Evolutionary conservation across 2,113 vertebrate species (phyloP), one percentile per base, ranked within the genome.

Genomic region (Cacatua alba): DNA sequence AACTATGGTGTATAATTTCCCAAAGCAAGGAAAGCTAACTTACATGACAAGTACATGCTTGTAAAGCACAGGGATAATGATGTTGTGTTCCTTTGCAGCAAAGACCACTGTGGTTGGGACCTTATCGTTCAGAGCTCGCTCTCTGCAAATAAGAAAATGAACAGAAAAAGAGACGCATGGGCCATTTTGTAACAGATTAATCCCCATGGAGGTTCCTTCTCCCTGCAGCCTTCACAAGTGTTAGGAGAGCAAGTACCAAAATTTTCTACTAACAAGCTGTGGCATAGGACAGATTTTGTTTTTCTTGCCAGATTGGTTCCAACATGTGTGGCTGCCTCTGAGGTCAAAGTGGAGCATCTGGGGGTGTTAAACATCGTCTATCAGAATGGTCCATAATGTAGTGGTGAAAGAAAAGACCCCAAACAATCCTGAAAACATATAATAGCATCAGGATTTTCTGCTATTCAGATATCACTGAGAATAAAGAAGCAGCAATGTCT

Each of bases 91-190:
- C 31, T 55, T 13, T 37, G 35, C 63, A 83, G 62, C 39, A 52
- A 62, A 55, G 64, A 39, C 19, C 19, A 12, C 8, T 12, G 6
- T 5, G 21, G 39, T 1, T 44, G n/a, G n/a, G 51, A 25, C 33
- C n/a, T 35, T 35, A 29, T 0, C 1, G 11, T 29, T 48, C 2
- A 0, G 83, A 59, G 33, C 31, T 64, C 0, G 0, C 31, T 19
- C 48, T 55, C 31, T 2, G 3, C 10, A 63, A 41, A 23, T 12
- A 20, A 11, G 25, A 24, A 28, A 11, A 4, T 13, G 28, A 57
- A 11, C 11, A 53, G 31, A 43, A 60, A 33, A 44, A 49, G 29
- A 88, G 46, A 80, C 65, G 18, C 28, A 29, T 3, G 0, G 35
- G 29, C 19, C 35, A 57, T 68, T 89, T 87, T 51, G 6, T 21